phyloP scores from a whole-genome alignment of 2,888 invertebrate species.

The Bombylius discolor region DNA sequence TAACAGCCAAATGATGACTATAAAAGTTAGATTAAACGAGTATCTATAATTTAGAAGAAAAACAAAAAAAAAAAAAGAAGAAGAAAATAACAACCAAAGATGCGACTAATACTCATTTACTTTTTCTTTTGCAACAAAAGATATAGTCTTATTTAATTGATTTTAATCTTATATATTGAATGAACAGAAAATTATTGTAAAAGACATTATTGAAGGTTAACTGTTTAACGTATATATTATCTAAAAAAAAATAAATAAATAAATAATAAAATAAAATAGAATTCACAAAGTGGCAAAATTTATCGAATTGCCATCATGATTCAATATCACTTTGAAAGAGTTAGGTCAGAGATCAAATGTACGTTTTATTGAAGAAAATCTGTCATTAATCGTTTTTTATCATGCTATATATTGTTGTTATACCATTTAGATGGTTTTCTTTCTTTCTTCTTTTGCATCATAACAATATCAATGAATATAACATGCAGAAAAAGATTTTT shows the following conservation, averaged over 20 bases:
- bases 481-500: too few species aligned
- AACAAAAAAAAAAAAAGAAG: too few species aligned
- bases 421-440: background rate
- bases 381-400: constrained; percentile 4
- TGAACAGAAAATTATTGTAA: background rate
- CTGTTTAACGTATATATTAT: background rate
- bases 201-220: constrained; percentile 2
- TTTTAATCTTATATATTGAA: constrained; percentile 4
- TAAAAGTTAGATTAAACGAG: background rate
- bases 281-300: background rate
- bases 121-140: constrained; percentile 2
- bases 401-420: background rate
- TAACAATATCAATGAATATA: too few species aligned
- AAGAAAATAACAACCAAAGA: too few species aligned
- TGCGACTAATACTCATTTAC: background rate
- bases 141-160: constrained; percentile 7
- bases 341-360: constrained; percentile 7
- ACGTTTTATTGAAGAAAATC: constrained; percentile 5
- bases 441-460: too few species aligned
- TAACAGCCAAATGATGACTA: background rate
- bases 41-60: background rate
- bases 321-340: background rate
- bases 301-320: background rate
- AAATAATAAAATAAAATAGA: background rate
- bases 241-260: background rate